phyloP scores from a whole-genome alignment of 2,888 invertebrate species.

The Sympetrum striolatum region DNA sequence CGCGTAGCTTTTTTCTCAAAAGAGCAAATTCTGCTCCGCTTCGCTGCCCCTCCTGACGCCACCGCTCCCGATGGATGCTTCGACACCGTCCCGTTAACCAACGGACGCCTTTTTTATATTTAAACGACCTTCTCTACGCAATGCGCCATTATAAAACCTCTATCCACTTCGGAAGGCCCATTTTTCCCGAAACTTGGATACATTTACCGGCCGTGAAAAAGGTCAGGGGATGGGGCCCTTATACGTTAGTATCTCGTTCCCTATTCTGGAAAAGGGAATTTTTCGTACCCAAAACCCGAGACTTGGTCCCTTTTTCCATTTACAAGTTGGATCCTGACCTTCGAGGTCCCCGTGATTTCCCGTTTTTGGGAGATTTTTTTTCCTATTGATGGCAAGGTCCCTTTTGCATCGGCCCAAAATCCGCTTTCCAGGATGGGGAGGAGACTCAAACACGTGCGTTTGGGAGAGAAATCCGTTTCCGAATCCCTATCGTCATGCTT shows the following conservation, averaged over 20 bases:
- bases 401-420: neutral
- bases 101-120: neutral
- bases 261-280: neutral
- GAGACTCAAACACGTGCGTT: neutral
- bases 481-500: neutral
- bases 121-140: neutral
- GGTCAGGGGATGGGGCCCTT: neutral
- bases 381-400: neutral
- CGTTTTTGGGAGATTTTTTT: neutral
- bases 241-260: neutral
- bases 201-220: neutral
- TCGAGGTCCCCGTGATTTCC: neutral
- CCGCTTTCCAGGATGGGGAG: neutral
- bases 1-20: neutral
- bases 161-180: neutral
- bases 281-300: neutral
- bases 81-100: neutral
- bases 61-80: no score
- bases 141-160: neutral
- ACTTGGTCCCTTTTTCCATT: neutral
- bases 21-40: neutral
- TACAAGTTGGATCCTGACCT: neutral
- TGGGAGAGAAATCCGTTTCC: neutral
- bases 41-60: neutral
- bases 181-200: conserved; percentile 3